Percentiles rank a stretch among this genome's conserved stretches.
These are phyloP conservation scores for Callipepla squamata DNA, from an alignment of 2,113 vertebrate species.

Conservation along the genomic window DNA sequence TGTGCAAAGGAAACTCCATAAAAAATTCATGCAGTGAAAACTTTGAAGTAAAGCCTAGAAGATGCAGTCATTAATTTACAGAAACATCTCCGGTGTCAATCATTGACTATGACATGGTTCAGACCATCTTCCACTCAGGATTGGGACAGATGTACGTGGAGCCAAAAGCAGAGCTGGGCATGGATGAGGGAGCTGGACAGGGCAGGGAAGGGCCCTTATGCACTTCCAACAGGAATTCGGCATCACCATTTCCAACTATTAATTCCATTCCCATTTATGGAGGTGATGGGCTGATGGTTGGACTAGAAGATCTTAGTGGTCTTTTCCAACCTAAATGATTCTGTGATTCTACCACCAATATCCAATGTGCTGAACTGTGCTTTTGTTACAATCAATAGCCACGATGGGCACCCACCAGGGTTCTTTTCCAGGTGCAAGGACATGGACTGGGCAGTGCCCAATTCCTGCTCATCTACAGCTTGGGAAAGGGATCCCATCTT, in stretches of 20 bases:
- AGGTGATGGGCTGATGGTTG: too few species aligned
- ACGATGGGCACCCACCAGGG: background rate
- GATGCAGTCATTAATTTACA: background rate
- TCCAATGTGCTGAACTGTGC: background rate
- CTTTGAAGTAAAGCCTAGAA: conserved; percentile 30
- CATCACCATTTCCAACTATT: background rate
- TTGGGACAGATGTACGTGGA: background rate
- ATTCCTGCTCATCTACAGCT: background rate
- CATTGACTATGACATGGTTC: background rate
- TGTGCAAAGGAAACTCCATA: background rate
- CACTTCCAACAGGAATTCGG: background rate
- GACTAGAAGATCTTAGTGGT: too few species aligned
- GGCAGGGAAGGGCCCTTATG: background rate
- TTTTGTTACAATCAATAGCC: background rate
- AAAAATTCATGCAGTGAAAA: conserved; percentile 47
- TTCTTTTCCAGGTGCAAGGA: accelerated
- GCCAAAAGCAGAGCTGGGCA: background rate
- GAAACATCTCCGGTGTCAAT: background rate
- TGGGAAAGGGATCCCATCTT: background rate
- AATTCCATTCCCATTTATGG: too few species aligned
- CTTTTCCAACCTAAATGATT: too few species aligned
- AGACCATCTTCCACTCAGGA: background rate
- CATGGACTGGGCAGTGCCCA: background rate
- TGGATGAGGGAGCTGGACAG: background rate
- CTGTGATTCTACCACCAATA: background rate